Evolutionary conservation across 2,888 invertebrate genomes (phyloP).

Genomic region (Melanostoma scalare): DNA sequence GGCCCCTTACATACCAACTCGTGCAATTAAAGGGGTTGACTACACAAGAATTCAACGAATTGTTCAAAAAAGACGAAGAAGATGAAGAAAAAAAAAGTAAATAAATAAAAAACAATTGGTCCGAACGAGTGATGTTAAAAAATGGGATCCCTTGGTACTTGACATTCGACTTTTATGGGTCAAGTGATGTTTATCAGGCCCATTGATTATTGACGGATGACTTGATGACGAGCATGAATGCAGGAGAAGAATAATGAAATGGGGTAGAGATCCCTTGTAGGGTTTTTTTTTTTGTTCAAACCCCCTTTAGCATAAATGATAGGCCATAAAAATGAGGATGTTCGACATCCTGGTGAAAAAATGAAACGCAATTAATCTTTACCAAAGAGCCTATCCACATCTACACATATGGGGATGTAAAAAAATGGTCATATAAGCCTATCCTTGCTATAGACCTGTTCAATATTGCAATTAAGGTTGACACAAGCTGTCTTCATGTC

Average conservation of each 20-base stretch:
- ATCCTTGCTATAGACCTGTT: constrained; percentile 16
- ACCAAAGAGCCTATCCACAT: too few relatives aligned
- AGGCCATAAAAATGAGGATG: constrained; percentile 8
- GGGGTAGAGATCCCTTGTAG: constrained; percentile 14
- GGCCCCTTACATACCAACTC: constrained; percentile 8
- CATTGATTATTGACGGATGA: constrained; percentile 63
- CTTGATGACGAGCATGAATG: constrained; percentile 56
- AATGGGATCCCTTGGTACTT: constrained; percentile 42
- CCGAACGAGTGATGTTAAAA: constrained; percentile 35
- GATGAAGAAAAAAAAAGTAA: background rate
- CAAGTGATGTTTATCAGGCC: constrained; percentile 60
- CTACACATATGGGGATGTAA: constrained; percentile 9
- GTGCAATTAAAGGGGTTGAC: constrained; percentile 62
- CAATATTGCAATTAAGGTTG: constrained; percentile 51
- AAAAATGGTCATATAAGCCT: background rate
- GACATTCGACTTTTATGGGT: constrained; percentile 67
- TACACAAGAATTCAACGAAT: constrained; percentile 61
- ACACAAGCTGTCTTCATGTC: constrained; percentile 38
- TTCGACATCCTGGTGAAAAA: constrained; percentile 8
- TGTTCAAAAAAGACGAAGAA: constrained; percentile 16
- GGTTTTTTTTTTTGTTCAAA: constrained; percentile 15
- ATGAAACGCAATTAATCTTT: constrained; percentile 43
- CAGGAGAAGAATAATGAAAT: constrained; percentile 31
- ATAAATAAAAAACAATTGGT: constrained; percentile 33
- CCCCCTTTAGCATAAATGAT: constrained; percentile 15